phyloP scores from a whole-genome alignment of 2,888 invertebrate species.

The Cephus runcator region DNA sequence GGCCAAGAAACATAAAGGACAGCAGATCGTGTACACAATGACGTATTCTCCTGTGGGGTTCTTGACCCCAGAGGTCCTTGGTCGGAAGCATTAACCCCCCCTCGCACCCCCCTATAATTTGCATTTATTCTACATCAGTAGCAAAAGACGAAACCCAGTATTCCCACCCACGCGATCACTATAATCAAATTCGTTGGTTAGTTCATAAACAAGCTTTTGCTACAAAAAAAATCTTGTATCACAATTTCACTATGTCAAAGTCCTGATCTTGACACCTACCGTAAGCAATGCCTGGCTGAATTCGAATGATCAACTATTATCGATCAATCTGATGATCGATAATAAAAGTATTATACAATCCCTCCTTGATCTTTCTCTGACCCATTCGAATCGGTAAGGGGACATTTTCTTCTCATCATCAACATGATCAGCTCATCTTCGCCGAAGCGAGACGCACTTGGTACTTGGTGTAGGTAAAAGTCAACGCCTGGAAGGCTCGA shows the following conservation, averaged over 20 bases:
- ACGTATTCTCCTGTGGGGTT: not conserved
- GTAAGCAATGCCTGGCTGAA: not conserved
- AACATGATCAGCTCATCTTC: not conserved
- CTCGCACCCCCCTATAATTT: not conserved
- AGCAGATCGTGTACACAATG: not conserved
- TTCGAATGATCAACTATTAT: not conserved
- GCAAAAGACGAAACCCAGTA: not conserved
- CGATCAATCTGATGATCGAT: not conserved
- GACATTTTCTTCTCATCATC: not conserved
- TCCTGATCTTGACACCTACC: not conserved
- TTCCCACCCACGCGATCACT: not conserved
- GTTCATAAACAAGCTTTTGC: not conserved
- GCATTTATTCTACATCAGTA: not conserved
- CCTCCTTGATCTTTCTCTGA: not conserved
- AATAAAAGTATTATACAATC: not conserved
- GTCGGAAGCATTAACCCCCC: not conserved
- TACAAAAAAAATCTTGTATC: not conserved
- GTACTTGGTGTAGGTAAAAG: not conserved
- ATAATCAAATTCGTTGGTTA: not conserved
- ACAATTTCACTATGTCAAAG: not conserved
- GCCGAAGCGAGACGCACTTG: not conserved
- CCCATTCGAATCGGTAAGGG: not conserved
- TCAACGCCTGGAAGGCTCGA: not conserved
- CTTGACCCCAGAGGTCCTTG: conserved; percentile 7
- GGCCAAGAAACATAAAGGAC: not conserved